Evolutionary conservation across 1,140 invertebrate species (phyloP).

Genomic region (Lepidurus apus): DNA sequence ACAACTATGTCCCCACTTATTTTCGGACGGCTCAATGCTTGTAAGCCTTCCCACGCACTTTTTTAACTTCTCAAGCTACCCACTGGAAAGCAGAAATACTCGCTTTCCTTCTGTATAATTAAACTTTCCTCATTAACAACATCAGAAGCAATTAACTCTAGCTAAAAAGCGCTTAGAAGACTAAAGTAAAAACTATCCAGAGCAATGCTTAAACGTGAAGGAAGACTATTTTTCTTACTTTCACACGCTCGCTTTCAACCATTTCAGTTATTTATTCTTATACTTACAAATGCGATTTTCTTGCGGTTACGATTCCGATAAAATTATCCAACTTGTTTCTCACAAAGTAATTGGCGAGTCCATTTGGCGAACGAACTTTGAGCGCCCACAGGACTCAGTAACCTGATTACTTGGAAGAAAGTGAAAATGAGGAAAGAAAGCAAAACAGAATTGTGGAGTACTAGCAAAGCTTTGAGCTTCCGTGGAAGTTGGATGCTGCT

Average conservation of each 20-base stretch:
- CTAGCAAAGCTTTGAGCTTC: background rate
- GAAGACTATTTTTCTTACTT: too few species aligned
- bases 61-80: background rate
- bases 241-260: too few species aligned
- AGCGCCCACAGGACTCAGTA: background rate
- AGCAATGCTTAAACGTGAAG: too few species aligned
- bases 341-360: background rate
- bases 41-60: background rate
- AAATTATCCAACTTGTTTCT: background rate
- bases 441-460: background rate
- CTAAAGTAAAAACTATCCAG: too few species aligned
- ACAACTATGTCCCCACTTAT: background rate
- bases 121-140: too few species aligned
- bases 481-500: conserved; percentile 14
- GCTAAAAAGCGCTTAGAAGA: too few species aligned
- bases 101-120: background rate
- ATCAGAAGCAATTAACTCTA: too few species aligned
- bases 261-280: background rate
- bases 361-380: background rate
- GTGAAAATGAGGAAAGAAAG: background rate
- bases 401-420: background rate
- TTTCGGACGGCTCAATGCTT: conserved; percentile 9
- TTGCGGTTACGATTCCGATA: background rate
- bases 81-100: background rate
- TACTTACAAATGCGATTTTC: background rate